Percentiles rank a stretch among this genome's conserved stretches.
phyloP scores from a whole-genome alignment of 2,888 invertebrate genomes.

The Drosophila ustulata region DNA sequence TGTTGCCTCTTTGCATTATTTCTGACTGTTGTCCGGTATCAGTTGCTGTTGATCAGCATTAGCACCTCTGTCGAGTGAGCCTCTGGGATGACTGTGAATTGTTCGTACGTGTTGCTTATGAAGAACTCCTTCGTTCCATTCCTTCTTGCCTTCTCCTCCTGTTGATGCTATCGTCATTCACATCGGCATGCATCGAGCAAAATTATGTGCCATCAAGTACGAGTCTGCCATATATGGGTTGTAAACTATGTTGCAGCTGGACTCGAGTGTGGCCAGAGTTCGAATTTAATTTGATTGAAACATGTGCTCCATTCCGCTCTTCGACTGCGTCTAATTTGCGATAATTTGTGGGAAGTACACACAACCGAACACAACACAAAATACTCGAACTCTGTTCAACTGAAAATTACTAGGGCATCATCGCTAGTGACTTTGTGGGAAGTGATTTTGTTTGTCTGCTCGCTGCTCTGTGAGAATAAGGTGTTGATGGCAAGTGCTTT shows the following conservation, averaged over 20 bases:
- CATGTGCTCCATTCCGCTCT: conserved; percentile 63
- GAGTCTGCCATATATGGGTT: background rate
- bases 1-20: conserved; percentile 74
- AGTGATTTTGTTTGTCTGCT: conserved; percentile 10
- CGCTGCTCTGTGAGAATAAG: conserved; percentile 17
- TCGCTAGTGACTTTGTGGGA: conserved; percentile 41
- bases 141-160: background rate
- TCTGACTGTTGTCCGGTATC: conserved; percentile 61
- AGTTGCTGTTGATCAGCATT: conserved; percentile 80
- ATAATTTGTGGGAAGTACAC: conserved; percentile 76
- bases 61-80: conserved; percentile 73
- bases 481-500: conserved; percentile 54
- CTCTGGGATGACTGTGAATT: conserved; percentile 74
- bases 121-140: conserved; percentile 44
- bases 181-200: conserved; percentile 56
- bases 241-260: conserved; percentile 36
- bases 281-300: conserved; percentile 72
- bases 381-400: conserved; percentile 31
- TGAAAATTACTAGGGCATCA: conserved; percentile 55
- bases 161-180: conserved; percentile 46
- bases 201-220: conserved; percentile 70
- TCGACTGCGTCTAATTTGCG: conserved; percentile 73
- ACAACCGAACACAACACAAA: conserved; percentile 14
- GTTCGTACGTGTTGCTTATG: conserved; percentile 79
- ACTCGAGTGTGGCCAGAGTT: conserved; percentile 58